These are phyloP conservation scores for Anseranas semipalmata DNA, from an alignment of 2,113 vertebrate genomes.

Conservation along the genomic window DNA sequence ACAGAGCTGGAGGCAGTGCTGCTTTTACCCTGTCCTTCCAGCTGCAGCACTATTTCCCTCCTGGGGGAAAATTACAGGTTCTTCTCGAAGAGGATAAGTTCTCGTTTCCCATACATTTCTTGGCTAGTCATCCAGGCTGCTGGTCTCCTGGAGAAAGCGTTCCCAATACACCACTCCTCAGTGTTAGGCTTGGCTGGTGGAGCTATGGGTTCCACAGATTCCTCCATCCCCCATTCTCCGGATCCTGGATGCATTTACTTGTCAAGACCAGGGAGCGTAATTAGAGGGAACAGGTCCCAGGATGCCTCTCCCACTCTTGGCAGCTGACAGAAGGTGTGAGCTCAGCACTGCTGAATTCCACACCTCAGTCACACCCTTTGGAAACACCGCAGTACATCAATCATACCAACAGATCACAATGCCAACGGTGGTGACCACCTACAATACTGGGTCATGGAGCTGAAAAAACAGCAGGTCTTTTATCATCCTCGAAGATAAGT, in stretches of 20 bases:
- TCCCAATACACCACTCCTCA: neutral
- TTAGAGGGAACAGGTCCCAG: slow-evolving; percentile 47
- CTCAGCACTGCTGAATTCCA: slow-evolving; percentile 49
- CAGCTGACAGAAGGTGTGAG: slow-evolving; percentile 45
- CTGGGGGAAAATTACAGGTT: slow-evolving; percentile 14
- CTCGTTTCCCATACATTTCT: neutral
- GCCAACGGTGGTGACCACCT: neutral
- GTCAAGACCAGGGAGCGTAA: slow-evolving; percentile 52
- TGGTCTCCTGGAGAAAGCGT: neutral
- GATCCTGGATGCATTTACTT: slow-evolving; percentile 18
- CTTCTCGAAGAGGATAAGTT: neutral
- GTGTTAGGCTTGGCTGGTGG: neutral
- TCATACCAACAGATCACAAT: neutral
- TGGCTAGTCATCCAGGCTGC: neutral
- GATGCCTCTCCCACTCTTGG: slow-evolving; percentile 45
- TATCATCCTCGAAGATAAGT: neutral
- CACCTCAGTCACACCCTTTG: slow-evolving; percentile 43
- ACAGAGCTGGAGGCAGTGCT: slow-evolving; percentile 26
- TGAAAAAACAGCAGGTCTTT: neutral
- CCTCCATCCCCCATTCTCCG: neutral
- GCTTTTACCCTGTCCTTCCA: slow-evolving; percentile 14
- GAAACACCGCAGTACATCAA: neutral
- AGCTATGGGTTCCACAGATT: neutral
- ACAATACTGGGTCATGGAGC: neutral
- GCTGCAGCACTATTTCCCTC: neutral